Conservation (phyloP, 2,113 vertebrate genomes). For the Cololabis saira region DNA sequence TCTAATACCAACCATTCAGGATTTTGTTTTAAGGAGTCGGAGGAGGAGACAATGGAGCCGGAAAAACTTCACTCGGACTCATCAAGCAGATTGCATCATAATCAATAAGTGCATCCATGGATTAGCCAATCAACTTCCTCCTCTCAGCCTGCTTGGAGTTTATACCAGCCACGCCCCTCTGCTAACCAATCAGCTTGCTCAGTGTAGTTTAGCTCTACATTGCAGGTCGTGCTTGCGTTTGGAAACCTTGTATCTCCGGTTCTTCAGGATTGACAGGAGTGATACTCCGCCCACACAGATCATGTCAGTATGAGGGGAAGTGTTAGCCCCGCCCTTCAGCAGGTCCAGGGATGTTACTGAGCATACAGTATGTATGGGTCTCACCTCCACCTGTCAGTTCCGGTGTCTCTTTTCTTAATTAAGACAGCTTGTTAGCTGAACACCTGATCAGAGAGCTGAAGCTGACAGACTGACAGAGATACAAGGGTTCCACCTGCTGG, state of each 20-base stretch:
- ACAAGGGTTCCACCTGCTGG: slow-evolving; percentile 25
- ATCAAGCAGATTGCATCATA: slow-evolving; percentile 14
- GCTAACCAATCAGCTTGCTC: slow-evolving; percentile 38
- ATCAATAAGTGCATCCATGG: slow-evolving; percentile 4
- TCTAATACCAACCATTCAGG: slow-evolving; percentile 49
- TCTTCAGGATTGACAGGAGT: slow-evolving; percentile 5
- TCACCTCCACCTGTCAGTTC: no score
- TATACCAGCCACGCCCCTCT: slow-evolving; percentile 37
- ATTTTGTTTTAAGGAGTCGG: slow-evolving; percentile 42
- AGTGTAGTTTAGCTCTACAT: neutral
- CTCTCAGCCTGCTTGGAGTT: slow-evolving; percentile 35
- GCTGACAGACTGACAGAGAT: slow-evolving; percentile 8
- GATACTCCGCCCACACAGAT: neutral
- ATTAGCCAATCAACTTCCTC: slow-evolving; percentile 50
- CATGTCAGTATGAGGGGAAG: neutral
- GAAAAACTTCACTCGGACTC: slow-evolving; percentile 12
- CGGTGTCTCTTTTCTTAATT: no score
- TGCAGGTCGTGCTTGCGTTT: slow-evolving; percentile 2
- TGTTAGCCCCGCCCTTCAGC: neutral
- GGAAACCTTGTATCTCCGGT: slow-evolving; percentile 50
- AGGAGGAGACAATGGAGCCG: slow-evolving; percentile 27
- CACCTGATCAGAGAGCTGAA: no score
- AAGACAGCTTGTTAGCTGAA: no score
- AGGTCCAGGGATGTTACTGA: neutral
- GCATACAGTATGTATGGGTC: neutral